Percentiles rank a stretch among this genome's conserved stretches.
Evolutionary conservation across 2,113 vertebrate species (phyloP).

Genomic region (Balaeniceps rex): DNA sequence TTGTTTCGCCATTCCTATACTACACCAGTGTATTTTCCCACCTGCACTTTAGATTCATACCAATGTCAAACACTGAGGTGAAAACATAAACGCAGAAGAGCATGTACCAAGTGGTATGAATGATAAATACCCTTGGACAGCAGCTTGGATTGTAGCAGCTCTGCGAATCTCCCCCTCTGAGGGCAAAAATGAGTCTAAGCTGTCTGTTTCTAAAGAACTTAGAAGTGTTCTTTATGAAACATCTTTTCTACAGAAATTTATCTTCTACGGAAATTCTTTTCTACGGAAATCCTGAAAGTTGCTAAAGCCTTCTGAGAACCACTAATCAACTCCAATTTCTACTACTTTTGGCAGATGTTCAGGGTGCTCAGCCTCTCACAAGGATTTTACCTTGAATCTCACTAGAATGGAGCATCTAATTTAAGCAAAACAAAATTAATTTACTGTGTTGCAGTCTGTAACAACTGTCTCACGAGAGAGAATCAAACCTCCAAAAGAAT

Average conservation of each 20-base stretch:
- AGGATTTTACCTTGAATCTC: background rate
- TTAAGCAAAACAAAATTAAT: background rate
- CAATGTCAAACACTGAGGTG: background rate
- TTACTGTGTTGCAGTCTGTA: background rate
- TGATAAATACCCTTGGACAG: background rate
- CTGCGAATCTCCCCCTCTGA: background rate
- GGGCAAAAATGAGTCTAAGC: background rate
- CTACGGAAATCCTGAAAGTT: background rate
- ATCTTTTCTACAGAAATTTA: background rate
- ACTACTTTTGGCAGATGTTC: constrained; percentile 1
- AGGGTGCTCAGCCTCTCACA: background rate
- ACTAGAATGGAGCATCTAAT: background rate
- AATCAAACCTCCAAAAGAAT: background rate
- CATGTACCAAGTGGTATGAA: background rate
- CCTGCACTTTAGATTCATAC: background rate
- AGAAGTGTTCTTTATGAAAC: background rate
- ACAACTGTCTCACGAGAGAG: background rate
- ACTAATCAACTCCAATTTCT: background rate
- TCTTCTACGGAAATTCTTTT: background rate
- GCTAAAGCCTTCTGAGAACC: background rate
- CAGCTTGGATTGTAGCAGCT: background rate
- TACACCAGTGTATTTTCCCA: background rate
- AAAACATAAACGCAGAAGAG: background rate
- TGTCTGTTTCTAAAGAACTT: background rate
- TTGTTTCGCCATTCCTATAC: background rate